These are phyloP conservation scores for Heliconius himera DNA, from an alignment of 1,140 invertebrate genomes.

Conservation along the genomic window DNA sequence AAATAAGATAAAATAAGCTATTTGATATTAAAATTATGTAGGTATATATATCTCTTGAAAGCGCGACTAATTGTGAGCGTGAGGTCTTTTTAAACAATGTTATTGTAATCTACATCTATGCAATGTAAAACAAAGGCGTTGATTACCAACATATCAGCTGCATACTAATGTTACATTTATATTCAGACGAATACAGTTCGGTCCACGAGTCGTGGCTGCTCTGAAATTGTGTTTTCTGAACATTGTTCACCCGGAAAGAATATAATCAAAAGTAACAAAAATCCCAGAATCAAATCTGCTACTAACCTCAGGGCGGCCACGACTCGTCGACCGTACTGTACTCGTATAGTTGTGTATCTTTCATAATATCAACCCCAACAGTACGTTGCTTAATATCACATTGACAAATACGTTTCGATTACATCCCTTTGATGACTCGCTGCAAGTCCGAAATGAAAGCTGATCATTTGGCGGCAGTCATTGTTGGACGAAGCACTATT, in stretches of 20 bases:
- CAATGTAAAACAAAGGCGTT: constrained; percentile 10
- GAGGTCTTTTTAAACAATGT: neutral
- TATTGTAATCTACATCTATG: neutral
- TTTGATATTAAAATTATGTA: neutral
- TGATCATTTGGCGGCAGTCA: neutral
- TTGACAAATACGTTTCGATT: constrained; percentile 20
- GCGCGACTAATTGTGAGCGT: neutral
- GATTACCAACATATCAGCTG: neutral
- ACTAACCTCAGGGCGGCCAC: too few relatives aligned
- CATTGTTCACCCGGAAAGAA: too few relatives aligned
- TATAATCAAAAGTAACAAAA: too few relatives aligned
- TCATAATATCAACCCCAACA: neutral
- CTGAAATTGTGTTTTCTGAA: too few relatives aligned
- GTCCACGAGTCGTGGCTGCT: too few relatives aligned
- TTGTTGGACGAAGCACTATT: neutral
- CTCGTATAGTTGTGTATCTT: neutral
- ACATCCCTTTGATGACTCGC: constrained; percentile 15
- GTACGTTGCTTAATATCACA: constrained; percentile 11
- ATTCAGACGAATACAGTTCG: neutral
- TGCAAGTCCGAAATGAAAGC: constrained; percentile 12
- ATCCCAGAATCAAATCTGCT: too few relatives aligned
- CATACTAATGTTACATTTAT: constrained; percentile 7
- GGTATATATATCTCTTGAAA: neutral
- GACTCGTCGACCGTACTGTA: too few relatives aligned
- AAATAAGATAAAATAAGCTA: neutral